Percentiles rank a stretch among this genome's conserved stretches.
Evolutionary conservation across 2,797 vertebrate genomes (phyloP).

Genomic region (Telmatherina bonti): DNA sequence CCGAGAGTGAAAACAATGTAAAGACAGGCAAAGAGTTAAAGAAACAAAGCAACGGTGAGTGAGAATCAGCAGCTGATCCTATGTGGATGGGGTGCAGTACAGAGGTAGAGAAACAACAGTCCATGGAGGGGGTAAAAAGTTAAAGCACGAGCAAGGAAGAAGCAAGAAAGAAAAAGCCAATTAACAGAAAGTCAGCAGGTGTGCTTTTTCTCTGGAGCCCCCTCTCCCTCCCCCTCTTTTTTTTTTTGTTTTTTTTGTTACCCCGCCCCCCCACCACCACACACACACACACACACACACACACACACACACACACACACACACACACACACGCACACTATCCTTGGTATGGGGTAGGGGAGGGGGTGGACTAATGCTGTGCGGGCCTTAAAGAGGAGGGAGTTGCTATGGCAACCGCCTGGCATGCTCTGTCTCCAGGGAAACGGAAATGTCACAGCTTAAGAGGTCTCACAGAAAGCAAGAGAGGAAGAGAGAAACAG

Average conservation of each 20-base stretch:
- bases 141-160: constrained; percentile 67
- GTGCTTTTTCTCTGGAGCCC: constrained; percentile 76
- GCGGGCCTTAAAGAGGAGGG: constrained; percentile 84
- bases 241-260: neutral
- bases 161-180: constrained; percentile 83
- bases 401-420: constrained; percentile 92
- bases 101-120: constrained; percentile 37
- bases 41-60: constrained; percentile 27
- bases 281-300: no score
- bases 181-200: constrained; percentile 87
- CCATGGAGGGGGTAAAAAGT: constrained; percentile 67
- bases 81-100: constrained; percentile 27
- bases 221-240: constrained; percentile 31
- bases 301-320: no score
- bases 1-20: constrained; percentile 14
- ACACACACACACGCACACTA: no score
- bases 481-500: constrained; percentile 61
- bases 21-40: constrained; percentile 34
- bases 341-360: constrained; percentile 62
- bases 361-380: constrained; percentile 70
- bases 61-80: constrained; percentile 26
- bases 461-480: constrained; percentile 82
- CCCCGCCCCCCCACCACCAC: no score
- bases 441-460: constrained; percentile 87
- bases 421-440: constrained; percentile 89